Evolutionary conservation across 2,797 vertebrate species (phyloP).

Genomic region (Rhyacichthys aspro): DNA sequence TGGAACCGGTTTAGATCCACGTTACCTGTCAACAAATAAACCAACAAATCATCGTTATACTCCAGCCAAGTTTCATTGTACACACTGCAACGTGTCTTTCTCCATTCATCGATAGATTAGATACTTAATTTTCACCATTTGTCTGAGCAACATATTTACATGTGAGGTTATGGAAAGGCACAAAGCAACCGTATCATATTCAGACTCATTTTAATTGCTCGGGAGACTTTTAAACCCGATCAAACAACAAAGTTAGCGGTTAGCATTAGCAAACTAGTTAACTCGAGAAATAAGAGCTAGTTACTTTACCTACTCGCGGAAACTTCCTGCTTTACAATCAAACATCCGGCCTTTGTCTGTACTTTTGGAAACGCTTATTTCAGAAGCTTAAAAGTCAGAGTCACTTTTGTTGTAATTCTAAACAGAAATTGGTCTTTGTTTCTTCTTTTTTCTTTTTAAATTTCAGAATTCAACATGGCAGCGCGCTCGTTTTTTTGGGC

Average conservation of each 20-base stretch:
- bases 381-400: background rate
- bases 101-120: background rate
- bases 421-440: constrained; percentile 66
- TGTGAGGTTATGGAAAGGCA: too few relatives aligned
- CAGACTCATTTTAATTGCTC: background rate
- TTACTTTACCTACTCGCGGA: background rate
- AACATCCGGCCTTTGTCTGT: constrained; percentile 17
- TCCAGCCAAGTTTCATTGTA: background rate
- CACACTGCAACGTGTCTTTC: constrained; percentile 51
- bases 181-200: too few relatives aligned
- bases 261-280: constrained; percentile 30
- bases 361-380: constrained; percentile 6
- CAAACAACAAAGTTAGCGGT: constrained; percentile 16
- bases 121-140: too few relatives aligned
- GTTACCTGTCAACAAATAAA: constrained; percentile 47
- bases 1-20: constrained; percentile 25
- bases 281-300: background rate
- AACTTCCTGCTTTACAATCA: constrained; percentile 27
- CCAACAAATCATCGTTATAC: too few relatives aligned
- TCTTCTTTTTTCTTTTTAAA: constrained; percentile 59
- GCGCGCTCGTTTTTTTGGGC: constrained; percentile 64
- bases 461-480: constrained; percentile 79
- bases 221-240: background rate
- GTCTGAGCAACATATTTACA: too few relatives aligned
- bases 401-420: constrained; percentile 36